These are phyloP conservation scores for Metacarcinus magister DNA, from an alignment of 2,888 invertebrate species.

Conservation along the genomic window DNA sequence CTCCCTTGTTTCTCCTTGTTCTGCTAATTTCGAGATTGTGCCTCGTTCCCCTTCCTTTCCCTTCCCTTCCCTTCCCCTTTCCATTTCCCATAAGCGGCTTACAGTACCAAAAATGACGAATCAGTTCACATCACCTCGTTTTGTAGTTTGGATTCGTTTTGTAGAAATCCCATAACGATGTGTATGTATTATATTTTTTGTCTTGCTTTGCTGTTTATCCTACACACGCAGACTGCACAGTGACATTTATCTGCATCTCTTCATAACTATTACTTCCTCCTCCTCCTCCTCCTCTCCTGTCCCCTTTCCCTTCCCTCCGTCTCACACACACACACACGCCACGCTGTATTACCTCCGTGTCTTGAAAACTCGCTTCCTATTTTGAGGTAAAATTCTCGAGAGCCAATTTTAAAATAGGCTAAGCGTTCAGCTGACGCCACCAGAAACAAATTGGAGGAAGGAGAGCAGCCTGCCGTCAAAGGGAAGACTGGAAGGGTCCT, in stretches of 20 bases:
- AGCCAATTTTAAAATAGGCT: constrained; percentile 45
- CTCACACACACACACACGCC: neutral
- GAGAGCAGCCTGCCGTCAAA: constrained; percentile 41
- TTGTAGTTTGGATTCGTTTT: neutral
- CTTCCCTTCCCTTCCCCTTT: neutral
- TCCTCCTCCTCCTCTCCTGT: neutral
- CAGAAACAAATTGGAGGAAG: constrained; percentile 44
- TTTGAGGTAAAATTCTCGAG: constrained; percentile 34
- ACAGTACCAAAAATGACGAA: constrained; percentile 43
- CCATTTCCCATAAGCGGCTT: constrained; percentile 28
- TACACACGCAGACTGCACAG: neutral
- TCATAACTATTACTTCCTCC: neutral
- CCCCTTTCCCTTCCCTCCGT: neutral
- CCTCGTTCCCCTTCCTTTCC: neutral
- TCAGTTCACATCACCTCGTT: neutral
- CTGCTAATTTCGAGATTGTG: neutral
- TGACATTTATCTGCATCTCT: neutral
- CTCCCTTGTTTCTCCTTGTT: neutral
- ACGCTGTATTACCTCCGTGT: constrained; percentile 6
- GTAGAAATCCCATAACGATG: constrained; percentile 36
- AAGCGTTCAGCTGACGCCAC: constrained; percentile 36
- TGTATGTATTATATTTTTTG: neutral
- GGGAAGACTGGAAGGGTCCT: neutral
- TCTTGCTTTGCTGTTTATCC: neutral
- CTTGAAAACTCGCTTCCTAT: constrained; percentile 16